These are phyloP conservation scores for Myripristis jacobus DNA, from an alignment of 2,797 vertebrate genomes.

Conservation along the genomic window DNA sequence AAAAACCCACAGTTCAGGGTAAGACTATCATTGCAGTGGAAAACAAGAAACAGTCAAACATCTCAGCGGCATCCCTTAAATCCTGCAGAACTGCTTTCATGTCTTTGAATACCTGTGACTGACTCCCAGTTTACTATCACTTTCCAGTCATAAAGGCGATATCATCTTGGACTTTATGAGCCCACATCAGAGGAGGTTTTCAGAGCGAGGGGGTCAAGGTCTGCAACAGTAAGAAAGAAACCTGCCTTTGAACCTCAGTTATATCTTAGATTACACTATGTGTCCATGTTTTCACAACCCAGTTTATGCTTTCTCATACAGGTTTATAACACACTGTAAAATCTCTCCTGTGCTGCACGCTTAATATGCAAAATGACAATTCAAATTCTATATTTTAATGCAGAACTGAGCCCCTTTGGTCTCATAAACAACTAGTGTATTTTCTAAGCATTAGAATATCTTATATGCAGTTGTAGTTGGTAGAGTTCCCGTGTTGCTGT, in stretches of 20 bases:
- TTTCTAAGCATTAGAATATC: neutral
- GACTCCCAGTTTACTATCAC: constrained; percentile 26
- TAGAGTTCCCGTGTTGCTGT: too few species aligned
- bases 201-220: constrained; percentile 59
- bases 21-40: neutral
- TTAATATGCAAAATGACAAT: too few species aligned
- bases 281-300: too few species aligned
- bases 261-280: neutral
- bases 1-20: constrained; percentile 15
- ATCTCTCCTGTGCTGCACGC: too few species aligned
- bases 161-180: constrained; percentile 59
- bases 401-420: neutral
- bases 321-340: too few species aligned
- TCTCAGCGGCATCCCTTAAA: constrained; percentile 19
- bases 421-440: neutral
- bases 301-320: too few species aligned
- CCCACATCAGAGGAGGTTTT: constrained; percentile 48
- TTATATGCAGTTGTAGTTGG: neutral
- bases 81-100: constrained; percentile 46
- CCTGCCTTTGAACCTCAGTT: constrained; percentile 1
- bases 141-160: constrained; percentile 68
- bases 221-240: constrained; percentile 27
- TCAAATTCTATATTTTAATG: neutral
- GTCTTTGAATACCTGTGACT: constrained; percentile 4
- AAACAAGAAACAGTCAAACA: constrained; percentile 10